A percentile compares a stretch with the other conserved stretches of the same genome.
Conservation (phyloP, 2,113 vertebrate genomes). For the Micromys minutus region DNA sequence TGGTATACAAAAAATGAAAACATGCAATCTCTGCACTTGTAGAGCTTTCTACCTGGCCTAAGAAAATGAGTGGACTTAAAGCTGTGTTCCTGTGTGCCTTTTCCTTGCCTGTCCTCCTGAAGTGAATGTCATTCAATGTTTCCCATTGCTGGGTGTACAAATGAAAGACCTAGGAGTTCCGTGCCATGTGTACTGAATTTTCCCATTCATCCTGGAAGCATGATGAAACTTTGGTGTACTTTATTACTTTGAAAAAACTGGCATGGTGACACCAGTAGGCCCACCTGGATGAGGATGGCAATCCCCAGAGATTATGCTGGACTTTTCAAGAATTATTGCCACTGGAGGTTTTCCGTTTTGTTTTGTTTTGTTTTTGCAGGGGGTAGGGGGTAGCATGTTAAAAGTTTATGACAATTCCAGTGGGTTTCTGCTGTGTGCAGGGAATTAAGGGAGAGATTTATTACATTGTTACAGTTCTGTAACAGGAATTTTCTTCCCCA, state of each 20-base stretch:
- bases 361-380: no score
- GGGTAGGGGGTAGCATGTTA: no score
- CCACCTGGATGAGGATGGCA: neutral
- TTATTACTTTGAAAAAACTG: neutral
- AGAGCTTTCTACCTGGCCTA: neutral
- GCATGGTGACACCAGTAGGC: neutral
- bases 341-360: no score
- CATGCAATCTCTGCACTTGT: neutral
- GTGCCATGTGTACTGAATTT: neutral
- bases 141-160: neutral
- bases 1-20: neutral
- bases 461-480: neutral
- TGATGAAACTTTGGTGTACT: neutral
- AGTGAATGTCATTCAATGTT: neutral
- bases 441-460: slow-evolving; percentile 5
- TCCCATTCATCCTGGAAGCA: neutral
- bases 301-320: neutral
- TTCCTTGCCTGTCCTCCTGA: neutral
- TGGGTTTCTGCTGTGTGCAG: neutral
- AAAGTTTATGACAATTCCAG: neutral
- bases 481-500: neutral
- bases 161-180: neutral
- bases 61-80: neutral
- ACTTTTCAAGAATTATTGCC: neutral
- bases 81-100: neutral